A percentile compares a stretch with the other conserved stretches of the same genome.
phyloP scores from a whole-genome alignment of 2,113 vertebrate species.

The Datnioides undecimradiatus region DNA sequence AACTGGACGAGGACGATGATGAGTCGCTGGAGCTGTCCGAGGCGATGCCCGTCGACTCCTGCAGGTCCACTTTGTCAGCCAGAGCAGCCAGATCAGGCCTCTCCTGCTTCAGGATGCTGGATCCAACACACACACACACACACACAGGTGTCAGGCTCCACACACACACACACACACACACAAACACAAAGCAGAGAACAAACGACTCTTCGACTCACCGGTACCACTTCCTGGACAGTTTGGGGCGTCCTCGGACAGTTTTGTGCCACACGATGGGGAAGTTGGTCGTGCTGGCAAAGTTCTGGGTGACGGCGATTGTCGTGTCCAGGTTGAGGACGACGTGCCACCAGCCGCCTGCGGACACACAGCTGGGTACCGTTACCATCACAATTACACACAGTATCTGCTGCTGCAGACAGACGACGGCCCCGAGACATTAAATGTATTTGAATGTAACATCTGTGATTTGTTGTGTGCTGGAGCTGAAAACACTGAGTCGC shows the following conservation, averaged over 20 bases:
- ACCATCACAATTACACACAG: background rate
- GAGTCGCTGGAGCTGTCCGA: slow-evolving; percentile 98
- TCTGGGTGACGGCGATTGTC: slow-evolving; percentile 96
- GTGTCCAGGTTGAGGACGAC: slow-evolving; percentile 97
- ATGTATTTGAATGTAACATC: no score
- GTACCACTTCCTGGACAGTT: slow-evolving; percentile 98
- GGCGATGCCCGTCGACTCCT: slow-evolving; percentile 97
- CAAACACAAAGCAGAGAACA: no score
- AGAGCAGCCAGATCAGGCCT: slow-evolving; percentile 92
- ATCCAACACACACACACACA: background rate
- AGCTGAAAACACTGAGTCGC: no score
- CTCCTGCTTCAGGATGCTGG: slow-evolving; percentile 88
- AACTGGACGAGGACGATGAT: slow-evolving; percentile 96
- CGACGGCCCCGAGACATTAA: no score
- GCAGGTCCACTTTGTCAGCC: slow-evolving; percentile 95
- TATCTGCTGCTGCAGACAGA: no score
- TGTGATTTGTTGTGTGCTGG: no score
- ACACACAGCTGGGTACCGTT: slow-evolving; percentile 23
- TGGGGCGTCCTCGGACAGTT: slow-evolving; percentile 96
- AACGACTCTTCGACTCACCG: no score
- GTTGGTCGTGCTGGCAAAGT: slow-evolving; percentile 97
- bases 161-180: background rate
- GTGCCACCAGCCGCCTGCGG: slow-evolving; percentile 97
- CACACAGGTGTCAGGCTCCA: no score
- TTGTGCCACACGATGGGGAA: slow-evolving; percentile 99